Evolutionary conservation across 2,113 vertebrate genomes (phyloP).

Genomic region (Lipotes vexillifer): DNA sequence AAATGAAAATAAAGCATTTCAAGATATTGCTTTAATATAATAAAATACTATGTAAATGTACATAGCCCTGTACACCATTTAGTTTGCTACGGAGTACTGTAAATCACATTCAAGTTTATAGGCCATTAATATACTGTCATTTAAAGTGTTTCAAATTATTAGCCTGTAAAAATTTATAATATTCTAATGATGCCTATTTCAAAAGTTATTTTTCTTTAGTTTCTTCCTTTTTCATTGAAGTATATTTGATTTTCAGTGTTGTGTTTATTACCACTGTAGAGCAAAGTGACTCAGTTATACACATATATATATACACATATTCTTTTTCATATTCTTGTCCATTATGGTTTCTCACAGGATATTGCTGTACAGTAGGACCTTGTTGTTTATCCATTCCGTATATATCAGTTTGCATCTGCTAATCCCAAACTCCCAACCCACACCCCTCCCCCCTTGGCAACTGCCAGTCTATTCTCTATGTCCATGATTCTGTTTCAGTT

Average conservation of each 20-base stretch:
- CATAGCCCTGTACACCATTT: background rate
- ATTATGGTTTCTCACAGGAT: background rate
- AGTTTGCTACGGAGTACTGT: background rate
- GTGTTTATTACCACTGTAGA: background rate
- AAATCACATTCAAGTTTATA: background rate
- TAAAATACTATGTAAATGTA: background rate
- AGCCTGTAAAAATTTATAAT: background rate
- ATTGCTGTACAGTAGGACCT: background rate
- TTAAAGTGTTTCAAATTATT: background rate
- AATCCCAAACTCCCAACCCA: background rate
- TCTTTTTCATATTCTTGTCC: background rate
- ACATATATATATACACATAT: too few species aligned
- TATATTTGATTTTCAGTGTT: background rate
- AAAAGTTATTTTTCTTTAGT: background rate
- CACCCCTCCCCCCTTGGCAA: background rate
- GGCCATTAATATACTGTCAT: background rate
- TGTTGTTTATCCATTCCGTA: background rate
- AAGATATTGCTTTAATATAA: background rate
- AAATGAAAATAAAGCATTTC: background rate
- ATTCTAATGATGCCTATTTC: background rate
- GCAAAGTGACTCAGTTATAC: background rate
- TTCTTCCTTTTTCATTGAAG: background rate
- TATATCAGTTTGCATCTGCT: background rate
- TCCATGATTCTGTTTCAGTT: background rate
- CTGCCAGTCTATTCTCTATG: background rate